Base-by-base conservation (phyloP, 2,113 vertebrate genomes). In the Craseonycteris thonglongyai region DNA sequence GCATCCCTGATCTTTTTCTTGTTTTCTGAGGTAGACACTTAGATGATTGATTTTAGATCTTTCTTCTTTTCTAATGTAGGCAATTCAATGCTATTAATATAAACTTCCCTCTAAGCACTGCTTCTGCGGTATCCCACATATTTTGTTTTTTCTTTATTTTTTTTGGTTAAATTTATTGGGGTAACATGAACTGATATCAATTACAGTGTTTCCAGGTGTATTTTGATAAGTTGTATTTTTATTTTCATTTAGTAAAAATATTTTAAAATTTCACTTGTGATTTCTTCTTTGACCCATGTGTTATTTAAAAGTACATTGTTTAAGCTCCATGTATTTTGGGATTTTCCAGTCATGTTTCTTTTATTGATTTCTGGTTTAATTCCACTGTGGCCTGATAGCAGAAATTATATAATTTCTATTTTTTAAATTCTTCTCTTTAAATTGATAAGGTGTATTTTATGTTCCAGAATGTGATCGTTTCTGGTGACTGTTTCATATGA, bases 211-310 rank as follows among this genome's bases (percentile, higher is more conserved):
- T 15, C n/a, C n/a, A n/a, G n/a, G n/a, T n/a, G n/a, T n/a, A n/a
- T n/a, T 51, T 51, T 51, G 22, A 30, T 49, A 87, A 47, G 71
- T 35, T 90, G 40, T 58, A 63, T 68, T 88, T 75, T 88, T 42
- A 75, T 63, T 90, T 90, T 80, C 38, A 90, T 90, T 78, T 79
- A 80, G 88, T 80, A 15, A 80, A 47, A 90, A 58, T 58, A 80
- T 47, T 80, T 80, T 69, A 0, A 58, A 63, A 79, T 69, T 58
- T 80, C 38, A 47, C 30, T 90, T 79, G n/a, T 69, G 30, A 69
- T 35, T 90, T 69, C 76, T 69, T 56, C 75, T 69, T 56, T 68
- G 88, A 56, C 49, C 28, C 61, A 42, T 68, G 56, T 88, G 61
- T 90, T 79, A 58, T 79, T 79, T 90, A 90, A 30, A 80, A 80